Evolutionary conservation across 2,797 vertebrate genomes (phyloP).

Genomic region (Phaenicophaeus curvirostris): DNA sequence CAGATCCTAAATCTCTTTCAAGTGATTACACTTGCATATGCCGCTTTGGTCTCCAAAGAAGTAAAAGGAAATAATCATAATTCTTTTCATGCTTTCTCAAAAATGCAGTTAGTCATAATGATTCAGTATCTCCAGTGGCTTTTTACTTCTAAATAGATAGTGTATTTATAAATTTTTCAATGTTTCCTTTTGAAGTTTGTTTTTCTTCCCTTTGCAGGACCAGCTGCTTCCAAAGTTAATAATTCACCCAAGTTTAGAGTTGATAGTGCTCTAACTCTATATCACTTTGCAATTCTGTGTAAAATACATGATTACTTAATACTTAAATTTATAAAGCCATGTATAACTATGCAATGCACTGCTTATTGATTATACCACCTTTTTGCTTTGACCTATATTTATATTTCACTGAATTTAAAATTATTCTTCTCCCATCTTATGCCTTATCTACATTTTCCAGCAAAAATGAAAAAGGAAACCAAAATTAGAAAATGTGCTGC

Average conservation of each 20-base stretch:
- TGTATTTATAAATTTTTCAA: conserved; percentile 1
- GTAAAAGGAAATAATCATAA: neutral
- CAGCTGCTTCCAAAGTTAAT: neutral
- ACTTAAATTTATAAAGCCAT: neutral
- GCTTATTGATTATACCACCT: neutral
- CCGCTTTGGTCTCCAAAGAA: neutral
- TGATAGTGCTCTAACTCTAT: neutral
- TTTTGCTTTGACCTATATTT: neutral
- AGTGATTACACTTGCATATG: neutral
- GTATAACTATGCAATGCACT: neutral
- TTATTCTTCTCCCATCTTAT: neutral
- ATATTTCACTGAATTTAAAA: neutral
- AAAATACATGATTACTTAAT: neutral
- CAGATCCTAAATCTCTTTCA: conserved; percentile 6
- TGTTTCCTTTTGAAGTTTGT: neutral
- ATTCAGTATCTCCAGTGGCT: neutral
- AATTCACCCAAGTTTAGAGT: neutral
- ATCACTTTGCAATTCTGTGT: neutral
- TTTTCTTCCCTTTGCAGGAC: neutral
- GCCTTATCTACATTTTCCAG: neutral
- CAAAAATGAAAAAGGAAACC: neutral
- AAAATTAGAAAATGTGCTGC: neutral
- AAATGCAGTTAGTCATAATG: neutral
- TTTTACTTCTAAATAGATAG: conserved; percentile 26
- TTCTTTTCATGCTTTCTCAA: neutral